A percentile compares a stretch with the other conserved stretches of the same genome.
Evolutionary conservation across 2,888 invertebrate genomes (phyloP).

Genomic region (Clistopyga incitator): DNA sequence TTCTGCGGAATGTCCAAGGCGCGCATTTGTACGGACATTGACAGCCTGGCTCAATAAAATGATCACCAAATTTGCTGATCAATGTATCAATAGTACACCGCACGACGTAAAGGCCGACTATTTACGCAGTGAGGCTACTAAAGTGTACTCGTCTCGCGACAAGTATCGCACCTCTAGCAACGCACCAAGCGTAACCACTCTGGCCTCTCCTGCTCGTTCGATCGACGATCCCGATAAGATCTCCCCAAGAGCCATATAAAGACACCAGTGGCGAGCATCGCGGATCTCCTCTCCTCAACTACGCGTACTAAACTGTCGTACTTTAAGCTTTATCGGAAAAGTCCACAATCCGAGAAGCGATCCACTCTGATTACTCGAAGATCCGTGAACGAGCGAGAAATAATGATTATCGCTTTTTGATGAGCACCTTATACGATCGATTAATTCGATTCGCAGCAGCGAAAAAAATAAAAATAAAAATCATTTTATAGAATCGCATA

Average conservation of each 20-base stretch:
- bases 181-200: constrained; percentile 33
- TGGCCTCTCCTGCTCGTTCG: constrained; percentile 27
- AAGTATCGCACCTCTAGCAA: constrained; percentile 49
- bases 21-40: background rate
- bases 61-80: constrained; percentile 12
- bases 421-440: constrained; percentile 27
- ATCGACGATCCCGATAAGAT: constrained; percentile 46
- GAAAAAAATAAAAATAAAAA: background rate
- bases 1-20: background rate
- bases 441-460: constrained; percentile 19
- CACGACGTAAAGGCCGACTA: background rate
- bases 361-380: background rate
- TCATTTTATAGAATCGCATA: too few relatives aligned
- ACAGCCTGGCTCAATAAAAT: background rate
- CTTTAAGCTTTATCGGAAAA: constrained; percentile 18
- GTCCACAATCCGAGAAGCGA: background rate
- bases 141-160: constrained; percentile 26
- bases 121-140: background rate
- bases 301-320: constrained; percentile 16
- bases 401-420: constrained; percentile 30
- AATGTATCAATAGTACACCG: background rate
- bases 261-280: constrained; percentile 35
- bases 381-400: constrained; percentile 16
- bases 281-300: constrained; percentile 24
- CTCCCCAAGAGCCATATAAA: constrained; percentile 42